Evolutionary conservation across 2,888 invertebrate genomes (phyloP).

Genomic region (Biston betularia): DNA sequence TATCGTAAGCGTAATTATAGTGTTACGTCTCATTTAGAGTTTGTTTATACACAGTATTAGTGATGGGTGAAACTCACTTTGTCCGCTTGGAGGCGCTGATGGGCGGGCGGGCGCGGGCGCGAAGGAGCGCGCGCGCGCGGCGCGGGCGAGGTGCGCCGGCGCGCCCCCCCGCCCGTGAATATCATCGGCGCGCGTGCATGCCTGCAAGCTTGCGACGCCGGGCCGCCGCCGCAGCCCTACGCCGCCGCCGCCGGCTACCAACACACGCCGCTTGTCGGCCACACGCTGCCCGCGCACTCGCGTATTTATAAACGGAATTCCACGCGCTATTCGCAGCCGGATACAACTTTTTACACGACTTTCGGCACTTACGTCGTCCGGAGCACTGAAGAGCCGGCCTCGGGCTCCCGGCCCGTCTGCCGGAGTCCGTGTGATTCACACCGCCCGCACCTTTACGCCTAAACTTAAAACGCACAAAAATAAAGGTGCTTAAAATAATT

Average conservation of each 20-base stretch:
- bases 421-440: slow-evolving; percentile 73
- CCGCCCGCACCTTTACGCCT: slow-evolving; percentile 55
- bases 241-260: slow-evolving; percentile 45
- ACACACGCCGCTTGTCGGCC: slow-evolving; percentile 47
- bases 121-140: slow-evolving; percentile 60
- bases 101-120: slow-evolving; percentile 63
- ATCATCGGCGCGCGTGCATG: slow-evolving; percentile 79
- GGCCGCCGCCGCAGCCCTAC: slow-evolving; percentile 41
- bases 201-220: slow-evolving; percentile 41
- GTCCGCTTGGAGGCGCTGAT: slow-evolving; percentile 65
- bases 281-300: slow-evolving; percentile 57
- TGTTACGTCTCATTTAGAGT: slow-evolving; percentile 39
- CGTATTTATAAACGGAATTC: slow-evolving; percentile 85
- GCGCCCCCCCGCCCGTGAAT: slow-evolving; percentile 85
- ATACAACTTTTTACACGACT: slow-evolving; percentile 86
- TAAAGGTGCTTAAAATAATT: slow-evolving; percentile 67
- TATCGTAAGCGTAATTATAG: slow-evolving; percentile 39
- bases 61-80: slow-evolving; percentile 62
- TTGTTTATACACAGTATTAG: slow-evolving; percentile 43
- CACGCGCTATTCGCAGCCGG: slow-evolving; percentile 79
- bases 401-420: slow-evolving; percentile 73
- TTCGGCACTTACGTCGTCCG: slow-evolving; percentile 84
- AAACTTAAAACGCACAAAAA: slow-evolving; percentile 62
- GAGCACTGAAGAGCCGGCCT: slow-evolving; percentile 78
- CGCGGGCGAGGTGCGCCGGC: slow-evolving; percentile 80